Base-by-base conservation (phyloP, 2,797 vertebrate species). In the Epinephelus coioides region DNA sequence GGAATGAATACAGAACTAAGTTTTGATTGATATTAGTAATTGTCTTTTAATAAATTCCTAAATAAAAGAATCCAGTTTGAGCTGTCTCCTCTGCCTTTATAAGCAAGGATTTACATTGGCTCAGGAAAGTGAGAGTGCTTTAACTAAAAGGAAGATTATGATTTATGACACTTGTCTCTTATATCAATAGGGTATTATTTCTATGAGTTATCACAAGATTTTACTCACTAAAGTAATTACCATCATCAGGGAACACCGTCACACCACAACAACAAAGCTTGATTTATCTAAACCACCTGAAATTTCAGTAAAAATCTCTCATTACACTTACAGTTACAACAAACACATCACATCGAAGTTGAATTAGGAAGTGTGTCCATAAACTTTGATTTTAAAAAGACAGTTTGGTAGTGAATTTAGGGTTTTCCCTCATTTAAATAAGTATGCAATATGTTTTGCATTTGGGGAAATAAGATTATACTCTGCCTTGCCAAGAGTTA, bases 71-170 rank as follows among this genome's bases (percentile, higher is more conserved):
- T 69, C n/a, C 38, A 15, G 4, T 63, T n/a, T 49, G 2, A 69
- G 30, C 4, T 27, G 19, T 61, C 25, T 38, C 30, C 72, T 57
- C 10, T 66, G 15, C 38, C 17, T 60, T 67, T 70, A 23, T 3
- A 75, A 50, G 27, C 7, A 46, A 59, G 9, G 12, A 54, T 71
- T 79, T 54, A 51, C 25, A 69, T 56, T 77, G 30, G 50, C 43
- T 50, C 13, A 12, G 14, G 12, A 64, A n/a, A 54, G 11, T 49
- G 23, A 43, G 8, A 59, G 59, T 19, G 25, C 17, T 40, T 54
- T 14, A 17, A 64, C 6, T n/a, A 13, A 53, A 56, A 51, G 13
- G 25, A 73, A 5, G 2, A 53, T 34, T 61, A 13, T 10, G 5
- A 8, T 59, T 60, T 51, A 53, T 65, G 38, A 53, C 38, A 6